Evolutionary conservation across 2,113 vertebrate genomes (phyloP).

Genomic region (Alethe castanea): DNA sequence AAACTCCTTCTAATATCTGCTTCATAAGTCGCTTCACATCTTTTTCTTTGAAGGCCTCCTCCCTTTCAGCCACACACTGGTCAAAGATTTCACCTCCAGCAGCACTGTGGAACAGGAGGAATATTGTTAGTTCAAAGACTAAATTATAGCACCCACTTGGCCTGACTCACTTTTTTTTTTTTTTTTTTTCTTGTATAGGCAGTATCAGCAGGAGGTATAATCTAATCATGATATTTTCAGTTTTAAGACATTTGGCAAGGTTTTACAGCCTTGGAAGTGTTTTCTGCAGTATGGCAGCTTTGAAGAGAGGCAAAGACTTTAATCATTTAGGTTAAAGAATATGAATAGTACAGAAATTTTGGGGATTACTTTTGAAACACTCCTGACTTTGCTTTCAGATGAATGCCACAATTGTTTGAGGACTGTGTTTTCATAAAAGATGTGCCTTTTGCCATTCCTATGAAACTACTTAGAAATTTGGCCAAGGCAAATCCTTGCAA

Average conservation of each 20-base stretch:
- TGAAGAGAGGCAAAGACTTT: background rate
- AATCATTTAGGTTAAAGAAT: background rate
- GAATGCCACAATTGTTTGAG: background rate
- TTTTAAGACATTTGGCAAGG: background rate
- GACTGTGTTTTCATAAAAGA: background rate
- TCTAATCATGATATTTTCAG: background rate
- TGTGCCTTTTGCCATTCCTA: background rate
- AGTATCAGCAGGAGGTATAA: background rate
- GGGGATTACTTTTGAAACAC: background rate
- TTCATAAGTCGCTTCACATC: conserved; percentile 88
- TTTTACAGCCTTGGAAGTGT: background rate
- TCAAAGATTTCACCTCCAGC: conserved; percentile 96
- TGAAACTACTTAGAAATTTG: background rate
- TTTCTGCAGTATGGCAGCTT: background rate
- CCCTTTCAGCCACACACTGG: conserved; percentile 90
- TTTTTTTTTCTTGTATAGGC: background rate
- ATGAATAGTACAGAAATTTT: background rate
- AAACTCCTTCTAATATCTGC: conserved; percentile 90
- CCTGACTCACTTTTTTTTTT: background rate
- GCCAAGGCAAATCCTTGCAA: background rate
- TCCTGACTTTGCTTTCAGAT: background rate
- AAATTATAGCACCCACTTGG: background rate
- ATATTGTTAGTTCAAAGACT: background rate
- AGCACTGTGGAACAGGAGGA: conserved; percentile 73
- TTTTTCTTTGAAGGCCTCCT: conserved; percentile 92